These are phyloP conservation scores for Girardinichthys multiradiatus DNA, from an alignment of 2,113 vertebrate genomes.

Conservation along the genomic window DNA sequence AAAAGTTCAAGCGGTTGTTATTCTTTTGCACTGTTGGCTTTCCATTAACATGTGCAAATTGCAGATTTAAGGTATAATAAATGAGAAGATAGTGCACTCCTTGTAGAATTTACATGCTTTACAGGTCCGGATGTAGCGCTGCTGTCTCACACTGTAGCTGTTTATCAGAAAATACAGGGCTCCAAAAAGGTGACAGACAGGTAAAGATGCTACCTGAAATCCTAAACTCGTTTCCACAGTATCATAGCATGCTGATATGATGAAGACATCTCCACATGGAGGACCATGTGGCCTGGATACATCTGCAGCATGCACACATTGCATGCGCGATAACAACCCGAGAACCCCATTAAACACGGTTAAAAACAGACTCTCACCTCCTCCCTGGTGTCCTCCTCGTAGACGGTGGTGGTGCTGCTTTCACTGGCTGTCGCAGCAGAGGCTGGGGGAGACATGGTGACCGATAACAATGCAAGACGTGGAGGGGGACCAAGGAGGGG, in stretches of 20 bases:
- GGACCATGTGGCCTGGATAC: slow-evolving; percentile 1
- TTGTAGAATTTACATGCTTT: too few species aligned
- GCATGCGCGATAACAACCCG: slow-evolving; percentile 18
- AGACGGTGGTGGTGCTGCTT: slow-evolving; percentile 74
- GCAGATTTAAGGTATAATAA: too few species aligned
- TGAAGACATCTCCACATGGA: too few species aligned
- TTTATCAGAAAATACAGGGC: not conserved
- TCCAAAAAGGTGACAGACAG: slow-evolving; percentile 7
- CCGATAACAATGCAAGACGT: slow-evolving; percentile 52
- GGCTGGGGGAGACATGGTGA: slow-evolving; percentile 77
- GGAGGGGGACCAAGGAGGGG: slow-evolving; percentile 33
- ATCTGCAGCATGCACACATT: not conserved
- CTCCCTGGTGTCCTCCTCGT: slow-evolving; percentile 79
- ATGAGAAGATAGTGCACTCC: too few species aligned
- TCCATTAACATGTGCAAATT: too few species aligned
- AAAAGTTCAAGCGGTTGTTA: too few species aligned
- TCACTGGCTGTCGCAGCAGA: slow-evolving; percentile 79
- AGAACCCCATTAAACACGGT: not conserved
- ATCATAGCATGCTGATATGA: too few species aligned
- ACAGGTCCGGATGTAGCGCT: too few species aligned
- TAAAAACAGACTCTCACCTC: slow-evolving; percentile 64
- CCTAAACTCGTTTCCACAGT: not conserved
- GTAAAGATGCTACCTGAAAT: slow-evolving; percentile 1
- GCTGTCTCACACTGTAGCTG: not conserved
- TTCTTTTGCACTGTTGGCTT: too few species aligned